phyloP scores from a whole-genome alignment of 2,888 invertebrate species.

The Byasa hedistus region DNA sequence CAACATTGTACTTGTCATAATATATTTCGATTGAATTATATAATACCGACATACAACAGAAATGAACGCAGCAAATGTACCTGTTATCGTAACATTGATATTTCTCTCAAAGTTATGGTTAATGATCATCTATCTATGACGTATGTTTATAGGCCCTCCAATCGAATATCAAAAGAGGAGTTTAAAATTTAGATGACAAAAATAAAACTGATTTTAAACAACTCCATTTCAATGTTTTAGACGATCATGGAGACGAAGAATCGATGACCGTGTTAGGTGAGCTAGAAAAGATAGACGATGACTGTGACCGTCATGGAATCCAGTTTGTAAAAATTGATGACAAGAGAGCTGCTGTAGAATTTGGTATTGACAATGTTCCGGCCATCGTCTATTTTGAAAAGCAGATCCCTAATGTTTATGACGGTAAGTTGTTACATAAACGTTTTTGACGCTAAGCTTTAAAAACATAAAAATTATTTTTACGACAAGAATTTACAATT shows the following conservation, averaged over 20 bases:
- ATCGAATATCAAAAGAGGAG: no score
- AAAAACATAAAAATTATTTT: not conserved
- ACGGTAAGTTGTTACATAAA: constrained; percentile 78
- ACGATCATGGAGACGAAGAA: constrained; percentile 93
- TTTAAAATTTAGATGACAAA: no score
- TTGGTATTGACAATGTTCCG: constrained; percentile 91
- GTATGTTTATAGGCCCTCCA: no score
- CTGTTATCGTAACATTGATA: no score
- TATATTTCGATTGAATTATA: no score
- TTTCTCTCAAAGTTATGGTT: no score
- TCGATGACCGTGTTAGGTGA: constrained; percentile 92
- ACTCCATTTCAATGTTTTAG: constrained; percentile 64
- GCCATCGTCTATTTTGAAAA: constrained; percentile 96
- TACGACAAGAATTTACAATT: not conserved
- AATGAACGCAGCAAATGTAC: no score
- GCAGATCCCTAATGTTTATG: constrained; percentile 94
- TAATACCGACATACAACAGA: no score
- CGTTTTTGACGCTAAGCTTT: not conserved
- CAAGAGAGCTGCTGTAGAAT: constrained; percentile 88
- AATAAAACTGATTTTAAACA: no score
- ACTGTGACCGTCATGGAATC: constrained; percentile 94
- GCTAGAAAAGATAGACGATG: constrained; percentile 95
- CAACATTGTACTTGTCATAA: not conserved
- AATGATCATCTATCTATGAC: no score
- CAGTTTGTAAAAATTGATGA: constrained; percentile 97